phyloP scores from a whole-genome alignment of 2,113 vertebrate species.

The Clinocottus analis region DNA sequence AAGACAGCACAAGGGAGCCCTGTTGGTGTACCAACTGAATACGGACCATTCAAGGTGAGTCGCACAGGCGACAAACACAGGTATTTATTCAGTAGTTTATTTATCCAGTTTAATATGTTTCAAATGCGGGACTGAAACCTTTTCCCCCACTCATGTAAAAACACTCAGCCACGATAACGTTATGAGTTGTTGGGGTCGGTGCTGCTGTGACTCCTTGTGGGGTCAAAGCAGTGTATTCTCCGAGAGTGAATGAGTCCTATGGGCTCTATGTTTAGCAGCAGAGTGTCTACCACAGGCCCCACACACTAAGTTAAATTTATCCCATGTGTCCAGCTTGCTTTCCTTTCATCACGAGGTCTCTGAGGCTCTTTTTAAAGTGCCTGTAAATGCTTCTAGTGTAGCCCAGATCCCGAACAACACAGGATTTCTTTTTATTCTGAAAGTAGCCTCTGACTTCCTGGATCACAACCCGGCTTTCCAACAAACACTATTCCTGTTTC shows the following conservation, averaged over 20 bases:
- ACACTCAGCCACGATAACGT: conserved; percentile 31
- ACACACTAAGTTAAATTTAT: conserved; percentile 64
- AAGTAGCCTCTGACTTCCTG: conserved; percentile 33
- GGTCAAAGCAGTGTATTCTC: conserved; percentile 39
- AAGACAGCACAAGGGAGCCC: conserved; percentile 47
- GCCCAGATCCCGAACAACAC: conserved; percentile 42
- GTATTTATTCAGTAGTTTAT: conserved; percentile 44
- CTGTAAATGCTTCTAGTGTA: conserved; percentile 69
- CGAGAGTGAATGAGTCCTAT: background rate
- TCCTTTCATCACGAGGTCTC: conserved; percentile 57
- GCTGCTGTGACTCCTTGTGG: conserved; percentile 39
- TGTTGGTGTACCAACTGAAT: conserved; percentile 35
- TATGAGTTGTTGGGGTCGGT: background rate
- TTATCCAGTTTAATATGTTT: conserved; percentile 44
- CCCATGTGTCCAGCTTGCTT: conserved; percentile 62
- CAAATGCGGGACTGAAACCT: conserved; percentile 22
- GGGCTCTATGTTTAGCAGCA: background rate
- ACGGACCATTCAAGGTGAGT: conserved; percentile 53
- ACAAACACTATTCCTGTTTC: conserved; percentile 15
- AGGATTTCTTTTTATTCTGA: conserved; percentile 53
- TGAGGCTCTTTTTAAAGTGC: conserved; percentile 69
- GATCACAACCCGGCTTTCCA: background rate
- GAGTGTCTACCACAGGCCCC: conserved; percentile 58
- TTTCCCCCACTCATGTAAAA: conserved; percentile 40
- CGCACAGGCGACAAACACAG: conserved; percentile 43